A percentile compares a stretch with the other conserved stretches of the same genome.
Conservation (phyloP, 1,140 invertebrate species). For the Camponotus floridanus region DNA sequence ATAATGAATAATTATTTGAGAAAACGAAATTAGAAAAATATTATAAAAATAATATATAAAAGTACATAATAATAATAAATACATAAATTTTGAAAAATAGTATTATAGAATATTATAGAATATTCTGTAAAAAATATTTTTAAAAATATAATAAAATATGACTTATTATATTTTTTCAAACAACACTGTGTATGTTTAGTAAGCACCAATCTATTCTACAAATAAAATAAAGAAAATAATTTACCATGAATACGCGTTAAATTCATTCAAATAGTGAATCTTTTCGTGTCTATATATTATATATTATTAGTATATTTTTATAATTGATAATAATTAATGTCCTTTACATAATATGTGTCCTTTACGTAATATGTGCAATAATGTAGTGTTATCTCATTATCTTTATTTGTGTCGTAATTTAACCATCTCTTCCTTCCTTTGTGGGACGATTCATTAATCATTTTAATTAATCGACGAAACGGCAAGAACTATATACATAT, state of each 20-base stretch:
- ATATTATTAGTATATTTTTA: neutral
- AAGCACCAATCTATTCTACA: too few relatives aligned
- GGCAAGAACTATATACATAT: neutral
- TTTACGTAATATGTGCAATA: neutral
- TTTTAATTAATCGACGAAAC: slow-evolving; percentile 45
- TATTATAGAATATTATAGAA: too few relatives aligned
- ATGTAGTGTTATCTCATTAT: slow-evolving; percentile 12
- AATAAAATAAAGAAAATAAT: neutral
- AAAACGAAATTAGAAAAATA: neutral
- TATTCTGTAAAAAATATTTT: too few relatives aligned
- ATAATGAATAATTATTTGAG: too few relatives aligned
- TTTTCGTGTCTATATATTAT: neutral
- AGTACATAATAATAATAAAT: too few relatives aligned
- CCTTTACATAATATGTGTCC: neutral
- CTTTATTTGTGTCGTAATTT: slow-evolving; percentile 20
- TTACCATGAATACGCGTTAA: too few relatives aligned
- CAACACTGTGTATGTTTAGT: too few relatives aligned
- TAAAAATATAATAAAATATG: too few relatives aligned
- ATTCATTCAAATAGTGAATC: neutral
- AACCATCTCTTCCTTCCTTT: slow-evolving; percentile 9
- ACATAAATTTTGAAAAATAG: too few relatives aligned
- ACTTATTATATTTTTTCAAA: too few relatives aligned
- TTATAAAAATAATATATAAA: too few relatives aligned
- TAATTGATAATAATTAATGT: slow-evolving; percentile 25
- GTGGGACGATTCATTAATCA: slow-evolving; percentile 47